phyloP scores from a whole-genome alignment of 2,113 vertebrate genomes.

The Dipodomys stephensi region DNA sequence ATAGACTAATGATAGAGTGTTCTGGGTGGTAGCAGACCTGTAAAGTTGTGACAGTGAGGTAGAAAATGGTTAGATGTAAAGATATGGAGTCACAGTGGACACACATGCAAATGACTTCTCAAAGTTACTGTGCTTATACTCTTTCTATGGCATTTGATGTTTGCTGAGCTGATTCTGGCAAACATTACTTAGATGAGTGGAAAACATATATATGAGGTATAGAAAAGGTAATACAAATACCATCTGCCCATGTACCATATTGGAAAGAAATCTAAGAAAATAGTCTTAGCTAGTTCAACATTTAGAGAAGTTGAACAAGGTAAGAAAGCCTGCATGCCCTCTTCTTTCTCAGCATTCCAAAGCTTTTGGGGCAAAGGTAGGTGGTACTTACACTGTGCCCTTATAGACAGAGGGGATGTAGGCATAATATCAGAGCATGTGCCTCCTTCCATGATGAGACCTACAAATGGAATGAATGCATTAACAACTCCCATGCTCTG shows the following conservation, averaged over 20 bases:
- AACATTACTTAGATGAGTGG: conserved; percentile 5
- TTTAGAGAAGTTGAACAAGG: neutral
- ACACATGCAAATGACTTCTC: neutral
- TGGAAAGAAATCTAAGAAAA: conserved; percentile 40
- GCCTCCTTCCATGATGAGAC: neutral
- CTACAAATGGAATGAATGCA: neutral
- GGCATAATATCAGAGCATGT: neutral
- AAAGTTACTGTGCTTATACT: neutral
- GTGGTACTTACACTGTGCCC: too few relatives aligned
- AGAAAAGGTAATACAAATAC: neutral
- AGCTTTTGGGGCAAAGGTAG: neutral
- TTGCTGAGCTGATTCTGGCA: neutral
- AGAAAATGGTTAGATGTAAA: neutral
- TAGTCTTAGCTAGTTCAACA: neutral
- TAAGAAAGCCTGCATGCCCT: neutral
- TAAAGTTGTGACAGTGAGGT: neutral
- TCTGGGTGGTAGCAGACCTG: neutral
- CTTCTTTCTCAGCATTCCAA: neutral
- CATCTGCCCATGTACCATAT: neutral
- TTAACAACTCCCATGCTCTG: conserved; percentile 69
- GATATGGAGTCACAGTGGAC: neutral
- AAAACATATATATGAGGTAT: neutral
- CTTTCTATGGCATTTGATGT: neutral
- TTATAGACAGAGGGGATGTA: neutral
- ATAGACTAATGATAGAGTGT: neutral